Evolutionary conservation across 2,888 invertebrate species (phyloP), one percentile per base, ranked within the genome.

Genomic region (Synanthedon andrenaeformis): DNA sequence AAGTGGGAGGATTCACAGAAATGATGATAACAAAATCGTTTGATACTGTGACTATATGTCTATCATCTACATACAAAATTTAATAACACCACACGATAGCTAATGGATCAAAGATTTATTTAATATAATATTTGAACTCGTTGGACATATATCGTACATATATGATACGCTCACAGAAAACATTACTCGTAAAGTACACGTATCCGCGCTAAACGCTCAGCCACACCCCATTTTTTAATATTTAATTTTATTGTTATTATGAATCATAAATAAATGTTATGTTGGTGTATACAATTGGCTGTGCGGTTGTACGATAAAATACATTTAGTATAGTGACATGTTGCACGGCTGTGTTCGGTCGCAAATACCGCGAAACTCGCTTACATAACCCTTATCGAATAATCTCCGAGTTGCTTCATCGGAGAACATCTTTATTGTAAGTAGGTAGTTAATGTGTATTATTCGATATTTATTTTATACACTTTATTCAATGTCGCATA

Each of bases 391-490:
- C 58, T 60, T 61, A 60, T 56, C 62, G 61, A 61, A 66, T 70
- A 68, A 65, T 71, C 62, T 65, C 69, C 61, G 57, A 55, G 69
- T 76, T 77, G 69, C 72, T 66, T 73, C 76, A 78, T 73, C 68
- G 70, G 13, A 65, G 13, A 65, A 60, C 63, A 69, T 76, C 65
- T 72, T 63, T 62, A 59, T 72, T 13, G 60, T 69, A 66, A 70
- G 35, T 72, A 71, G 68, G 74, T 82, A 79, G 77, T 70, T 77
- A 80, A 78, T 83, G 83, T 23, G 23, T 5, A 23, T 4, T 23
- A 23, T 23, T 23, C 82, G 82, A 82, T 84, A 83, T 78, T 78
- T 72, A 76, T 71, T 76, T 66, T 52, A 55, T 59, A 53, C 72
- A 74, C 69, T 45, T 45, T 6, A 45, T 13, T 45, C 45, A 45